These are phyloP conservation scores for Lasioglossum figueresi DNA, from an alignment of 2,888 invertebrate genomes.

Conservation along the genomic window DNA sequence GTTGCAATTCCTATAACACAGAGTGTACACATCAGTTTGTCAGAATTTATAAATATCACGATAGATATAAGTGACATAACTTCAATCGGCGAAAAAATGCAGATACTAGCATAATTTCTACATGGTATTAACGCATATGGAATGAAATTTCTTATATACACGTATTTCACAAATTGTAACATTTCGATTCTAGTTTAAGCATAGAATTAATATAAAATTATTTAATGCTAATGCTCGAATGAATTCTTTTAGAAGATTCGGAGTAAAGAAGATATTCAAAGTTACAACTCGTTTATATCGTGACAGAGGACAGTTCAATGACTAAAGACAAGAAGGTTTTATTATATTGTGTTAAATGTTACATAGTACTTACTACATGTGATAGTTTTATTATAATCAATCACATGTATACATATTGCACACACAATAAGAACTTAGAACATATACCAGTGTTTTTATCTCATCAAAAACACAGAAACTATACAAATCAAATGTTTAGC, in stretches of 20 bases:
- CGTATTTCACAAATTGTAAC: not conserved
- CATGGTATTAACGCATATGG: not conserved
- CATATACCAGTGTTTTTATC: not conserved
- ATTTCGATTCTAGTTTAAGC: not conserved
- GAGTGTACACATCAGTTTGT: conserved; percentile 34
- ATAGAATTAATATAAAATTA: not conserved
- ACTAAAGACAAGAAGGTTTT: conserved; percentile 78
- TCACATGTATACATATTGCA: conserved; percentile 1
- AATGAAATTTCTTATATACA: not conserved
- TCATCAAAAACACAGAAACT: not conserved
- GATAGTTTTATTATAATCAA: conserved; percentile 30
- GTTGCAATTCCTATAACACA: conserved; percentile 35
- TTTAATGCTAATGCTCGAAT: conserved; percentile 22
- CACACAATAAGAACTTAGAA: not conserved
- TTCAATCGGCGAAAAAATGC: not conserved
- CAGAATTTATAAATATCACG: conserved; percentile 51
- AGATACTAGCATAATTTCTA: not conserved
- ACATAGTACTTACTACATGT: conserved; percentile 38
- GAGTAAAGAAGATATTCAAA: conserved; percentile 40
- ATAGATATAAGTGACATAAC: conserved; percentile 11
- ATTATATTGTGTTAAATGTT: conserved; percentile 39
- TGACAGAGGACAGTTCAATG: conserved; percentile 72
- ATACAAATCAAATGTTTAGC: not conserved
- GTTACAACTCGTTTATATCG: conserved; percentile 51
- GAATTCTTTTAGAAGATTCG: conserved; percentile 62